Percentiles rank a stretch among this genome's conserved stretches.
Evolutionary conservation across 23 tunicate species (phyloP).

Genomic region (Trididemnum miniatum): DNA sequence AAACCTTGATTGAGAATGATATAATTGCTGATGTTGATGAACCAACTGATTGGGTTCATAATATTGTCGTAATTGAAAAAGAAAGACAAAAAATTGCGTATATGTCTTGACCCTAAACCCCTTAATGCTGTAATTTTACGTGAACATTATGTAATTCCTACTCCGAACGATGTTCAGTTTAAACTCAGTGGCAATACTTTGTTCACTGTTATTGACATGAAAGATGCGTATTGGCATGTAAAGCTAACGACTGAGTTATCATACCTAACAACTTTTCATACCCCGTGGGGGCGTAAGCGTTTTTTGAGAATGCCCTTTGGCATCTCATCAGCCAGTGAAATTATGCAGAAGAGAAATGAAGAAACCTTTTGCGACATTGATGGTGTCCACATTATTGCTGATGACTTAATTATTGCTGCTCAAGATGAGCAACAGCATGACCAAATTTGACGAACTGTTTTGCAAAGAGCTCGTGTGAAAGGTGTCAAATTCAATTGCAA

Average conservation of each 20-base stretch:
- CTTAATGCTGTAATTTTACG: conserved; percentile 22
- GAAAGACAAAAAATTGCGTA: not conserved
- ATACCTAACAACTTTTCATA: conserved; percentile 37
- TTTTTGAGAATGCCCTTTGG: conserved; percentile 54
- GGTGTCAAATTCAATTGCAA: conserved; percentile 14
- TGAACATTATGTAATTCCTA: conserved; percentile 22
- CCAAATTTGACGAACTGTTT: not conserved
- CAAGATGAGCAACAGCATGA: conserved; percentile 28
- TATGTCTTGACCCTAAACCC: conserved; percentile 35
- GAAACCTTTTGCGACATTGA: conserved; percentile 25
- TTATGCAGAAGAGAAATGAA: conserved; percentile 43
- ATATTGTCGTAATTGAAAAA: conserved; percentile 18
- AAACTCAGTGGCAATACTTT: conserved; percentile 3
- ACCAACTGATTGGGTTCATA: conserved; percentile 16
- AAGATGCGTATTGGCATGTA: conserved; percentile 51
- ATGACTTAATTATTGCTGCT: conserved; percentile 35
- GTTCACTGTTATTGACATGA: conserved; percentile 42
- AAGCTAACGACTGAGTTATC: conserved; percentile 23
- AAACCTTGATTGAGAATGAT: not conserved
- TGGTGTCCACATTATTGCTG: conserved; percentile 39
- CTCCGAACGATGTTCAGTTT: conserved; percentile 25
- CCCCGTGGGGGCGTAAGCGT: conserved; percentile 42
- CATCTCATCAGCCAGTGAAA: conserved; percentile 37
- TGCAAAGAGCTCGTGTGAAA: conserved; percentile 7
- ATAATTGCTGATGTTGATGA: conserved; percentile 21